phyloP scores from a whole-genome alignment of 35 echinoderm and acorn worm species.

The Lytechinus pictus region DNA sequence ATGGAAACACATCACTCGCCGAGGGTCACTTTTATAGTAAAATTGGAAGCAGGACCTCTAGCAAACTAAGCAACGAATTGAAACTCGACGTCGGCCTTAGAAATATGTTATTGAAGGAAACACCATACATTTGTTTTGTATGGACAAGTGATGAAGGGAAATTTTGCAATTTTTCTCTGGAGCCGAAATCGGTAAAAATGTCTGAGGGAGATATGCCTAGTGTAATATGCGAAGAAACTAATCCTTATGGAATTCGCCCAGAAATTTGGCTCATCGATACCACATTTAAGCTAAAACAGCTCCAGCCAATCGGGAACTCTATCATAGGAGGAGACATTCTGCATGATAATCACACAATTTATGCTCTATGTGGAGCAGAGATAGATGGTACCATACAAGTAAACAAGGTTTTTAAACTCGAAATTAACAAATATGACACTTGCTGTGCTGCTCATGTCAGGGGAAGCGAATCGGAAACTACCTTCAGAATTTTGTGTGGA shows the following conservation, averaged over 20 bases:
- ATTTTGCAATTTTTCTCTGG: not conserved
- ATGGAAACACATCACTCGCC: not conserved
- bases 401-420: not conserved
- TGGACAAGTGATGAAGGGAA: not conserved
- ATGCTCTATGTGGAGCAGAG: not conserved
- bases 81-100: not conserved
- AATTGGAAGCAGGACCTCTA: not conserved
- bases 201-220: not conserved
- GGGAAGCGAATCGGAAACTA: not conserved
- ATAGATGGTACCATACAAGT: not conserved
- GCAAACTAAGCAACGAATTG: not conserved
- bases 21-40: not conserved
- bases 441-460: not conserved
- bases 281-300: not conserved
- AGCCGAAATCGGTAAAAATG: not conserved
- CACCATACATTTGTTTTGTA: not conserved
- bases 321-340: not conserved
- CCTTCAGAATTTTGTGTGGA: not conserved
- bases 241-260: not conserved
- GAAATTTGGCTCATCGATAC: not conserved
- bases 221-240: not conserved
- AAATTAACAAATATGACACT: not conserved
- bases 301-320: not conserved
- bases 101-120: not conserved
- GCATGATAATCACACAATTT: not conserved